Base-by-base conservation (phyloP, 2,888 invertebrate species). In the Margaritifera margaritifera region DNA sequence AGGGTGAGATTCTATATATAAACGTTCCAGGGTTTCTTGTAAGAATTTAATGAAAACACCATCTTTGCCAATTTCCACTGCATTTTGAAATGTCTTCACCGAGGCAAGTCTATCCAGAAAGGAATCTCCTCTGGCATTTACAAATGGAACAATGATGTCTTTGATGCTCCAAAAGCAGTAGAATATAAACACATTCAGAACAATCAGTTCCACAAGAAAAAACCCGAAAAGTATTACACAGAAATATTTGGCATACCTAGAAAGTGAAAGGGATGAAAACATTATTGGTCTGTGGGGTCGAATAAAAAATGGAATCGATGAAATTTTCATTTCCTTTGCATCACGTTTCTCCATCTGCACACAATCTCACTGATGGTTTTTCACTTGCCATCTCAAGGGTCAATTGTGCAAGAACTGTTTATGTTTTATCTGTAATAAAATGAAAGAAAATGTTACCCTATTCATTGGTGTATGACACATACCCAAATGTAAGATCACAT, bases 21-120 rank as follows among this genome's bases (percentile, higher is more conserved):
- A 19, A 55, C 85, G 71, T 20, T 80, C 84, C 8, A 84, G 11
- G 0, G 84, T 83, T 50, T 84, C 77, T 57, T 83, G 78, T 15
- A 84, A 57, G 6, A 82, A 4, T 25, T 71, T 64, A 4, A 71
- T 62, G 69, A 83, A 77, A n/a, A 80, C 80, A 1, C 84, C 83
- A 63, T 75, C 73, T 69, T 84, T 84, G 4, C 79, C 84, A 22
- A 66, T 53, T n/a, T 68, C 58, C 6, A 84, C 56, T 6, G 78
- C 4, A 15, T 79, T 58, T 52, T 68, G 61, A 31, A 79, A 60
- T 8, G 66, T 53, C 18, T 71, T 69, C 42, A 69, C 71, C 8
- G 66, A 61, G 4, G 69, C 63, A 5, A 84, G 62, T 63, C 78
- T 78, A 31, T 83, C 82, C 15, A 79, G 18, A 4, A 80, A 68